phyloP scores from a whole-genome alignment of 2,113 vertebrate species.

The Sinocyclocheilus grahami region DNA sequence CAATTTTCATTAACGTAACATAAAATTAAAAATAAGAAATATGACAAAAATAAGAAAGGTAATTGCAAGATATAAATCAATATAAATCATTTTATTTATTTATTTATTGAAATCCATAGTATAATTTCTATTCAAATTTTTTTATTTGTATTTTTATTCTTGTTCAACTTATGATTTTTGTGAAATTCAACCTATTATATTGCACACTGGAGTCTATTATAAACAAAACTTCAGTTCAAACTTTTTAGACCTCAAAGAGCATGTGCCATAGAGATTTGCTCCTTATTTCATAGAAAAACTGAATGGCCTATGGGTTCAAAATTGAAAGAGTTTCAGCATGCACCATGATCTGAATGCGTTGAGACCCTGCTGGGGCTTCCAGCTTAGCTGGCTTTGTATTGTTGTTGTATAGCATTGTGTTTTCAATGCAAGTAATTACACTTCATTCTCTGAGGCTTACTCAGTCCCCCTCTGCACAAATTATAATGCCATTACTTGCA shows the following conservation, averaged over 20 bases:
- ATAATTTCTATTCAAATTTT: too few relatives aligned
- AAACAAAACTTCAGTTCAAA: slow-evolving; percentile 1
- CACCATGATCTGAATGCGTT: background rate
- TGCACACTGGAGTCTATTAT: background rate
- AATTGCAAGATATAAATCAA: too few relatives aligned
- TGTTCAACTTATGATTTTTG: too few relatives aligned
- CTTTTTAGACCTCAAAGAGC: slow-evolving; percentile 4
- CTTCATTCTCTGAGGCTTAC: background rate
- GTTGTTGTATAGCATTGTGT: slow-evolving; percentile 27
- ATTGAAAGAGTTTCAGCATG: background rate
- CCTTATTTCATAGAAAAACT: slow-evolving; percentile 10
- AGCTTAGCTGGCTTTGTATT: slow-evolving; percentile 15
- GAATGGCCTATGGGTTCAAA: slow-evolving; percentile 14
- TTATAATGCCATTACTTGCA: background rate
- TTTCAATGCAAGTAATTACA: slow-evolving; percentile 32
- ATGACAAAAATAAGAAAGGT: too few relatives aligned
- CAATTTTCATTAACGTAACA: too few relatives aligned
- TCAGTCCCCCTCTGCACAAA: background rate
- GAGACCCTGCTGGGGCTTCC: background rate
- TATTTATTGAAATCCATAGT: too few relatives aligned
- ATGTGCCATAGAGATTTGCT: slow-evolving; percentile 8
- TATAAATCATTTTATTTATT: too few relatives aligned
- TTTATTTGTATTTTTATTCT: too few relatives aligned
- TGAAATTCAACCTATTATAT: background rate
- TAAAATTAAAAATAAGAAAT: too few relatives aligned